Evolutionary conservation across 2,888 invertebrate species (phyloP).

Genomic region (Eueremaeus valkanovi): DNA sequence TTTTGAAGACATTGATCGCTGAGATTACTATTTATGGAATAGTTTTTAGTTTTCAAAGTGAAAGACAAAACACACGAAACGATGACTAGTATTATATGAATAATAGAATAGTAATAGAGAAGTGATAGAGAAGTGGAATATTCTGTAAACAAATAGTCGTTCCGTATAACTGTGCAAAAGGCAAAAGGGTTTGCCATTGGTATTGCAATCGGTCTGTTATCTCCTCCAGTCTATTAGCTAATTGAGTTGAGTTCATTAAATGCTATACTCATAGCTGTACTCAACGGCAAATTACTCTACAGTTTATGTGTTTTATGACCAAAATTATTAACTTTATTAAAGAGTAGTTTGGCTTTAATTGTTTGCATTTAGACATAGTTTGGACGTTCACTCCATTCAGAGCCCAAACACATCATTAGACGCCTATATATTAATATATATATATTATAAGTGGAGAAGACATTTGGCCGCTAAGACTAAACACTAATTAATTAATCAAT

Average conservation of each 20-base stretch:
- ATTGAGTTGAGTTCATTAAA: constrained; percentile 17
- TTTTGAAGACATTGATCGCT: too few relatives aligned
- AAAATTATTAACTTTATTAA: not conserved
- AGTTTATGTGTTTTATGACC: not conserved
- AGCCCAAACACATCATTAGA: not conserved
- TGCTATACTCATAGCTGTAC: not conserved
- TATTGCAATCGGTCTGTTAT: too few relatives aligned
- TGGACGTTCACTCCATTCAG: too few relatives aligned
- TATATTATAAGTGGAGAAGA: not conserved
- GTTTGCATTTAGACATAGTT: not conserved
- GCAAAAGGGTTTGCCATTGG: not conserved
- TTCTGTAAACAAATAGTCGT: too few relatives aligned
- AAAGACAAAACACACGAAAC: too few relatives aligned
- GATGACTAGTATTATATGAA: too few relatives aligned
- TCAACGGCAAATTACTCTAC: not conserved
- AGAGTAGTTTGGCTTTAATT: not conserved
- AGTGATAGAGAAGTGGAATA: too few relatives aligned
- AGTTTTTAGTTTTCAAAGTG: too few relatives aligned
- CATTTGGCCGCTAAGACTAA: not conserved
- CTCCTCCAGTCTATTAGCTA: not conserved
- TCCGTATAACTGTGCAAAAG: not conserved
- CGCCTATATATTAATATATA: not conserved
- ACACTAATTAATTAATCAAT: not conserved
- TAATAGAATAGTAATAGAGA: too few relatives aligned
- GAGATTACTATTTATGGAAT: too few relatives aligned